Evolutionary conservation across 64 coral and sea anemone genomes (phyloP), one percentile per base, ranked within the genome.

Genomic region (Cladopsammia gracilis): DNA sequence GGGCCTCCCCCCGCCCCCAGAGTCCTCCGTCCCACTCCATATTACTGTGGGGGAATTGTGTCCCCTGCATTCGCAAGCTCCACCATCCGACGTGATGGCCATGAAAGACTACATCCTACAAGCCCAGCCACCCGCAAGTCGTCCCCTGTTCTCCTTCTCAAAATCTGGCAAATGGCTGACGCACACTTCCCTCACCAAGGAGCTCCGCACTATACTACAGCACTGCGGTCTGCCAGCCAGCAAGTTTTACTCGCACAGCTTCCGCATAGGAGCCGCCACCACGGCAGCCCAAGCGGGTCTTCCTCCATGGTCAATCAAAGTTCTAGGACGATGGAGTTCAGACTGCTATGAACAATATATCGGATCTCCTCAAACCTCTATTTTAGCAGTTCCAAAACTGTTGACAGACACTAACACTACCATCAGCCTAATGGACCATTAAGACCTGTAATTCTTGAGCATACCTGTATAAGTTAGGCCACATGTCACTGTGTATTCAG

Each of bases 321-420:
- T 62, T 14, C 62, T 86, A 68, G 82, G 69, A 26, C 45, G 86
- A 7, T 88, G 69, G 86, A 72, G 64, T 12, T 88, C 86, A 51
- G 86, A 88, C 53, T 88, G 86, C 58, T 64, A 89, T 72, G 71
- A 89, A 89, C 87, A 58, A 18, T 89, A 77, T 73, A 89, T 89
- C 77, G 51, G 73, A 58, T 64, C 73, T 42, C 87, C 87, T 12
- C 1, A 49, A 50, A 64, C 72, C 13, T 11, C 60, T 19, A 62
- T 62, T 20, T 20, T 62, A 62, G 60, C 4, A 20, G 60, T 62
- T 11, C 60, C 60, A 0, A 14, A 12, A 18, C 60, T 18, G 12
- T 62, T 62, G 13, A 12, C 60, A 13, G 13, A 62, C 16, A 62
- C 60, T 62, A 62, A 34, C 34, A 34, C 34, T 34, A 34, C 2